These are phyloP conservation scores for Eupsittula cactorum DNA, from an alignment of 2,113 vertebrate species.

Conservation along the genomic window DNA sequence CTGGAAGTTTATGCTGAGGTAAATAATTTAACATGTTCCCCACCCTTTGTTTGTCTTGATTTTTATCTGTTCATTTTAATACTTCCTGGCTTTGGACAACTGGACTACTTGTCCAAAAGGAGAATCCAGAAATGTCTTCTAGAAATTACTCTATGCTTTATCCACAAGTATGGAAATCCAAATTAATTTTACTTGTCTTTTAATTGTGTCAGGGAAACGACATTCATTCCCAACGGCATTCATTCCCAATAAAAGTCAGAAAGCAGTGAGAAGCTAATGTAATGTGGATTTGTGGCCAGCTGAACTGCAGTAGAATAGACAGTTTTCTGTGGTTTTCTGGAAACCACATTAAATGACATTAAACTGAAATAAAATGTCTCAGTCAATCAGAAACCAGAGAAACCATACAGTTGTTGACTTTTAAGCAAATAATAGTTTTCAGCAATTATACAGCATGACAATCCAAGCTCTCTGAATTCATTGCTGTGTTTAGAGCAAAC, in stretches of 20 bases:
- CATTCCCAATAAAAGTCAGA: background rate
- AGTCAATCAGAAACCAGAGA: conserved; percentile 4
- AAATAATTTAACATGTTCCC: background rate
- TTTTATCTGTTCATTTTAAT: background rate
- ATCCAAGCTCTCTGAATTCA: background rate
- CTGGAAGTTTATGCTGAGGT: background rate
- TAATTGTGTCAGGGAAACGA: background rate
- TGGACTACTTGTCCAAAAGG: background rate
- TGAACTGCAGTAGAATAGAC: background rate
- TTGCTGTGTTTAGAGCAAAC: background rate
- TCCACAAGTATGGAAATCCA: background rate
- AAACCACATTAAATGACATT: conserved; percentile 8
- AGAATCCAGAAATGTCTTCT: background rate
- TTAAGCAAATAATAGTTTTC: conserved; percentile 24
- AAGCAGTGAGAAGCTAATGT: background rate
- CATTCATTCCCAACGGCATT: background rate
- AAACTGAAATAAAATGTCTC: conserved; percentile 36
- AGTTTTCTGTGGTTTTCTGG: conserved; percentile 24
- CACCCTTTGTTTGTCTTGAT: fast-evolving
- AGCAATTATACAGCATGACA: background rate
- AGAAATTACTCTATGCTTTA: background rate
- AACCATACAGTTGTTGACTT: background rate
- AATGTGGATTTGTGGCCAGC: background rate
- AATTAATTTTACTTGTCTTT: background rate
- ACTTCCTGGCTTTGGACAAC: background rate